A percentile compares a stretch with the other conserved stretches of the same genome.
These are phyloP conservation scores for Tenthredo notha DNA, from an alignment of 2,888 invertebrate genomes.

Conservation along the genomic window DNA sequence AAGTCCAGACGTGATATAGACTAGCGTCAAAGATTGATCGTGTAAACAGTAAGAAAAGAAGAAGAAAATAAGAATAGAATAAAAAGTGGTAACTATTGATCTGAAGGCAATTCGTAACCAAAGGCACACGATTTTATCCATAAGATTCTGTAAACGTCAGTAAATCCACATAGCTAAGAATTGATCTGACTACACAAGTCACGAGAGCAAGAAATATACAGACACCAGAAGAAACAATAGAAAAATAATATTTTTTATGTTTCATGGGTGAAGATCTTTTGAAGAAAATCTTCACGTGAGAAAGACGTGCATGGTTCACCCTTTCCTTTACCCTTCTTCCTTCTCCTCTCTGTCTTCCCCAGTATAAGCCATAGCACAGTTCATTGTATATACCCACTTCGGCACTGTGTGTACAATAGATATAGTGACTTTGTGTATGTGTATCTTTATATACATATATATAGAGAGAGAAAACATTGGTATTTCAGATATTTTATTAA, in stretches of 20 bases:
- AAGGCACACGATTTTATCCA: neutral
- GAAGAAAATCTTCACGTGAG: neutral
- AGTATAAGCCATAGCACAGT: neutral
- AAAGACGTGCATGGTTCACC: neutral
- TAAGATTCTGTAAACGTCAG: neutral
- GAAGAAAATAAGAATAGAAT: neutral
- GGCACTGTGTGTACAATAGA: conserved; percentile 3
- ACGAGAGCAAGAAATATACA: neutral
- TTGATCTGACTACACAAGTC: neutral
- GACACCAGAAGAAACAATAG: neutral
- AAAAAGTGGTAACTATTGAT: conserved; percentile 14
- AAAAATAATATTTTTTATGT: neutral
- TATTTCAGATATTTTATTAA: conserved; percentile 77
- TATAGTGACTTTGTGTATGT: neutral
- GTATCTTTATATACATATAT: neutral
- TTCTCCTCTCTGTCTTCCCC: too few species aligned
- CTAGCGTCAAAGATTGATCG: neutral
- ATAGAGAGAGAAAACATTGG: conserved; percentile 66
- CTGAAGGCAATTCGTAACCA: neutral
- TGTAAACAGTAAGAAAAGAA: neutral
- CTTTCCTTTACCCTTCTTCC: neutral
- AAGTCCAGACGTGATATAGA: neutral
- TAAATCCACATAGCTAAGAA: neutral
- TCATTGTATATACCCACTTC: neutral
- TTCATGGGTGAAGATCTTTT: neutral